These are phyloP conservation scores for Caretta caretta DNA, from an alignment of 2,113 vertebrate species.

Conservation along the genomic window DNA sequence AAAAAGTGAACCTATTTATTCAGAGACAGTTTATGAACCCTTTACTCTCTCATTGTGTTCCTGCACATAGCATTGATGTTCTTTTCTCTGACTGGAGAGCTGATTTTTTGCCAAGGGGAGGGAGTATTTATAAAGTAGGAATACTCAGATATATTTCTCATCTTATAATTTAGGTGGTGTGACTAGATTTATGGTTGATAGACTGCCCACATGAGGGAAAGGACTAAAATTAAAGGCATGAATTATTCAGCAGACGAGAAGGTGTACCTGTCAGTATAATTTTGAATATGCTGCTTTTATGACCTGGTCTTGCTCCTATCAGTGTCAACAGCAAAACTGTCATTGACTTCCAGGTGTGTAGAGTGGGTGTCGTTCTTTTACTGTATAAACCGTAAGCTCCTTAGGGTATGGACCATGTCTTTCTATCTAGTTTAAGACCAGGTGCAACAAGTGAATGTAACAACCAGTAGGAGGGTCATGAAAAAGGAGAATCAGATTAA, in stretches of 20 bases:
- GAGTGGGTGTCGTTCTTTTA: background rate
- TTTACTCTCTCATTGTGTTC: background rate
- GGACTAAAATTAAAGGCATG: background rate
- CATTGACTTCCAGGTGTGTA: background rate
- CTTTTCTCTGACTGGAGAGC: background rate
- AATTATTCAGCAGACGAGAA: background rate
- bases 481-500: background rate
- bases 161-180: background rate
- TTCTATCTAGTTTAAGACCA: background rate
- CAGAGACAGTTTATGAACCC: background rate
- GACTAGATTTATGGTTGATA: background rate
- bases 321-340: background rate
- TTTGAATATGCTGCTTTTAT: background rate
- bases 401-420: background rate
- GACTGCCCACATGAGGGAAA: background rate
- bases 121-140: background rate
- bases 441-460: background rate
- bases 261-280: background rate
- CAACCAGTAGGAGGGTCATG: background rate
- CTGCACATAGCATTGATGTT: background rate
- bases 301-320: background rate
- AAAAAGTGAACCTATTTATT: conserved; percentile 5
- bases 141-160: background rate
- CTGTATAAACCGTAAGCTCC: background rate
- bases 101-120: background rate